These are phyloP conservation scores for Balearica regulorum DNA, from an alignment of 2,797 vertebrate species.

Conservation along the genomic window DNA sequence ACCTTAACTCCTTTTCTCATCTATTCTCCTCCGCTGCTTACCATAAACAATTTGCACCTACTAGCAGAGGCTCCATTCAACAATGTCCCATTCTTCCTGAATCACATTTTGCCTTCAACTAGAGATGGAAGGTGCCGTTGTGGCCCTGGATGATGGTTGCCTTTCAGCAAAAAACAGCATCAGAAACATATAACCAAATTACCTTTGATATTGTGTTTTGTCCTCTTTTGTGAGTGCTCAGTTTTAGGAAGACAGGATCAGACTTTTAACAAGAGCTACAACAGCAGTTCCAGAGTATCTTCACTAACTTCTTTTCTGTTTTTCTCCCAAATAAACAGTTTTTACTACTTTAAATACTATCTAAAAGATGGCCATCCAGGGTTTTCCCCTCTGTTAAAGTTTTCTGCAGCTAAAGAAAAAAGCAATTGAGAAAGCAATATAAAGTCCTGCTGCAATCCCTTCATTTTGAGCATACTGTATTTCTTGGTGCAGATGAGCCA, in stretches of 20 bases:
- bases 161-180: not conserved
- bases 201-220: not conserved
- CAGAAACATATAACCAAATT: not conserved
- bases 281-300: not conserved
- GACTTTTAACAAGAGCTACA: not conserved
- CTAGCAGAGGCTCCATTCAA: not conserved
- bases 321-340: not conserved
- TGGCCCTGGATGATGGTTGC: not conserved
- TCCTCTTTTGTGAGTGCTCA: not conserved
- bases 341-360: not conserved
- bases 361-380: not conserved
- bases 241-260: not conserved
- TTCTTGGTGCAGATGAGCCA: conserved; percentile 34
- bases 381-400: not conserved
- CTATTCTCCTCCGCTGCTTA: not conserved
- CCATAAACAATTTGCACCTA: not conserved
- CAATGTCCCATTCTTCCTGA: not conserved
- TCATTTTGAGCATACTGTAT: conserved; percentile 1
- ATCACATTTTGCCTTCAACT: not conserved
- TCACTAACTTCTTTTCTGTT: not conserved
- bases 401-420: not conserved
- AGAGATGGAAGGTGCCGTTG: not conserved
- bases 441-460: not conserved
- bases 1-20: not conserved
- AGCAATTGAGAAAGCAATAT: not conserved